A percentile compares a stretch with the other conserved stretches of the same genome.
Evolutionary conservation across 37 sponge, comb jelly and placozoan genomes (phyloP).

Genomic region (Hexactinellida sp.): DNA sequence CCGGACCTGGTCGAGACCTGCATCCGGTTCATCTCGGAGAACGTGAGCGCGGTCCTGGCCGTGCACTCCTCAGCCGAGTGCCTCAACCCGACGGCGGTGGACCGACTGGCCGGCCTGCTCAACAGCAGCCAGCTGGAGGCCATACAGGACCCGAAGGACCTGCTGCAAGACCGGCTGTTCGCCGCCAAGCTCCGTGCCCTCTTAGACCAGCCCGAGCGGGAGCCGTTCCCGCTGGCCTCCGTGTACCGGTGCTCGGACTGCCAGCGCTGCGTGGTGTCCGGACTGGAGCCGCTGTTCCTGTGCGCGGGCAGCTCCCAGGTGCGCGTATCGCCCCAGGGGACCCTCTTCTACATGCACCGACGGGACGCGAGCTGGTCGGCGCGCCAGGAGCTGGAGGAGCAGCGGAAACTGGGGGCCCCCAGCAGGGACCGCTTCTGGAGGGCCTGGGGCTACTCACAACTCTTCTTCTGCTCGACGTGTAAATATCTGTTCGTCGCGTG

Average conservation of each 20-base stretch:
- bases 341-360: not conserved
- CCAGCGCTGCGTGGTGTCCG: not conserved
- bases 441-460: not conserved
- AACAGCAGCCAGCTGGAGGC: not conserved
- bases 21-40: not conserved
- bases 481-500: not conserved
- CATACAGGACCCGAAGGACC: not conserved
- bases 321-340: not conserved
- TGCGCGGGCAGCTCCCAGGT: not conserved
- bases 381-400: not conserved
- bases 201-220: not conserved
- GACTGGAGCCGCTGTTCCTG: not conserved
- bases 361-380: not conserved
- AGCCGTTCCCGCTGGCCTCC: not conserved
- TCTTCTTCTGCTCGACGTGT: not conserved
- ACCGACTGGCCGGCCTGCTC: not conserved
- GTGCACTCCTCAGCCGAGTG: not conserved
- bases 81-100: not conserved
- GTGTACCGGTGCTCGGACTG: not conserved
- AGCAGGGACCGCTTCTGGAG: not conserved
- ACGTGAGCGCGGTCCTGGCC: not conserved
- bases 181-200: not conserved
- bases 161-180: not conserved
- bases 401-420: not conserved
- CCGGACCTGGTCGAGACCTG: conserved; percentile 40